Conservation (phyloP, 2,888 invertebrate species). For the Selenia dentaria region DNA sequence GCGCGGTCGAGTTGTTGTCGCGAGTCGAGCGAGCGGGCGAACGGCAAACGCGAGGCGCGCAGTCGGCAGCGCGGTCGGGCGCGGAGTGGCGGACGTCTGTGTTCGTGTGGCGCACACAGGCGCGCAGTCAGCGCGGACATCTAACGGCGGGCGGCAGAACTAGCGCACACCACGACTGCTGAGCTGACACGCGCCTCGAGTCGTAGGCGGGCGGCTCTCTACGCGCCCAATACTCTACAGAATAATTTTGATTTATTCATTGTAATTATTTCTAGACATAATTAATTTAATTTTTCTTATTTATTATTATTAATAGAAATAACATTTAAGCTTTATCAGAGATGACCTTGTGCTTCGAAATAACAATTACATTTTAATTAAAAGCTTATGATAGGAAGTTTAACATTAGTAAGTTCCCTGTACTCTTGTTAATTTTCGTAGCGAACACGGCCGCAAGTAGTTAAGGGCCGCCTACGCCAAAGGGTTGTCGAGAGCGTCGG, state of each 20-base stretch:
- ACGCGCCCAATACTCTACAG: conserved; percentile 16
- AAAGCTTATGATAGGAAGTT: neutral
- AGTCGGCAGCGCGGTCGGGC: conserved; percentile 78
- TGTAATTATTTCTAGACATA: neutral
- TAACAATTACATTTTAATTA: neutral
- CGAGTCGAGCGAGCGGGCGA: conserved; percentile 65
- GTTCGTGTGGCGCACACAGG: conserved; percentile 73
- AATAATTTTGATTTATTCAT: neutral
- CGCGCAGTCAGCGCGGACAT: conserved; percentile 62
- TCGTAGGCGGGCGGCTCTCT: conserved; percentile 60
- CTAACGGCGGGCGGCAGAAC: conserved; percentile 74
- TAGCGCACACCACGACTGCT: conserved; percentile 33
- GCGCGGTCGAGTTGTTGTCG: conserved; percentile 61
- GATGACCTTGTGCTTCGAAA: too few relatives aligned
- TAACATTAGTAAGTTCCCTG: conserved; percentile 25
- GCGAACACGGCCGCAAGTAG: conserved; percentile 19
- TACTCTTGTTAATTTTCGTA: conserved; percentile 19
- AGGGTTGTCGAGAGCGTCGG: conserved; percentile 67
- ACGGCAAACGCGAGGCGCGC: conserved; percentile 70
- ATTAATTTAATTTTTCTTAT: too few relatives aligned
- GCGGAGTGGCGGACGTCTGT: conserved; percentile 77
- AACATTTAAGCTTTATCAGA: too few relatives aligned
- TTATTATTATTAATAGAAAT: too few relatives aligned
- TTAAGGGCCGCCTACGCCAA: conserved; percentile 39
- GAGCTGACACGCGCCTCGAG: conserved; percentile 37